Base-by-base conservation (phyloP, 2,888 invertebrate species). In the Baccha elongata region DNA sequence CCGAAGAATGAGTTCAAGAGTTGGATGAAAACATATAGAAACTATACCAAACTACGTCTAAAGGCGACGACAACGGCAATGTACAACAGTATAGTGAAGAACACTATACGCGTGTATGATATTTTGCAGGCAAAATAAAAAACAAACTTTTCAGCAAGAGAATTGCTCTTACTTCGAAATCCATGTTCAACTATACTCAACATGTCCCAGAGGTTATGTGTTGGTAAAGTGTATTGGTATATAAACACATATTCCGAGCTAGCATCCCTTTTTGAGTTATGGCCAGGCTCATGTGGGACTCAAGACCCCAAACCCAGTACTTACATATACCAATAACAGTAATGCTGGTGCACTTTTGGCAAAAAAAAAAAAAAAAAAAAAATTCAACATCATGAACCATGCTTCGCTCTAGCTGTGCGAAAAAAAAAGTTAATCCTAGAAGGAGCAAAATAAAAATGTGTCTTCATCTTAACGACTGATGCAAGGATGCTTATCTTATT, bases 171-270 rank as follows among this genome's bases (percentile, higher is more conserved):
- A 37, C 37, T 62, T 76, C 53, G 42, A 72, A 67, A 48, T 52
- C 72, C 65, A 60, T 67, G 71, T 65, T 65, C 29, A 71, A 72
- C 78, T 78, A n/a, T n/a, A 78, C 72, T 72, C 62, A 62, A 67
- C 65, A 55, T 72, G 67, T 55, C 67, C 48, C 42, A 8, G 6
- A 21, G 53, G 67, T 32, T 11, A 21, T 32, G 35, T 23, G 42
- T 53, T 42, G 40, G 29, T 35, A 21, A 2, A 17, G n/a, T 32
- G 19, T 19, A 29, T 42, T 40, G 17, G 19, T 11, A 46, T n/a
- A n/a, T n/a, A n/a, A n/a, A n/a, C 44, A 53, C 46, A 64, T 35
- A 37, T 72, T 60, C 52, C 42, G 44, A 13, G 42, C 44, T 50
- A 37, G 42, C 42, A 65, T 50, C 58, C 42, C 23, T 32, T 55